Evolutionary conservation across 2,113 vertebrate species (phyloP).

Genomic region (Ptychochromis oligacanthus): DNA sequence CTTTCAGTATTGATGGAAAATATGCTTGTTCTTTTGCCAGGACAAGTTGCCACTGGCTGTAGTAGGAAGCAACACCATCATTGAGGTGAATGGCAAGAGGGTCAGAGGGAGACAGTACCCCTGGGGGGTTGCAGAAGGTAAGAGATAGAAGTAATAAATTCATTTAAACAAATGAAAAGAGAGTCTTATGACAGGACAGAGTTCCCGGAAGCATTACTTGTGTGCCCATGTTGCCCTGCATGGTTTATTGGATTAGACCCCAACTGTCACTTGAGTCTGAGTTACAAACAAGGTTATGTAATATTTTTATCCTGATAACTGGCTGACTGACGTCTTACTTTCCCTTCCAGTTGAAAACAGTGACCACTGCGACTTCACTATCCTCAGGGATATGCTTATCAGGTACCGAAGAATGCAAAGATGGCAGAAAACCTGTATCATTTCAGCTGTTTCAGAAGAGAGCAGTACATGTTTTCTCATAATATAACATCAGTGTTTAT

Average conservation of each 20-base stretch:
- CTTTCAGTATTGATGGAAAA: background rate
- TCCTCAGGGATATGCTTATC: constrained; percentile 99
- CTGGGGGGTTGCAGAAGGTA: constrained; percentile 99
- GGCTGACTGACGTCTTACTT: background rate
- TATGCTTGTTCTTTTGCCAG: constrained; percentile 60
- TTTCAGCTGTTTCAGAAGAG: background rate
- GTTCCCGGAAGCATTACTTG: background rate
- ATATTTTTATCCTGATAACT: background rate
- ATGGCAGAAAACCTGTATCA: background rate
- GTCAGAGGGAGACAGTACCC: constrained; percentile 97
- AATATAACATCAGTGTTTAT: background rate
- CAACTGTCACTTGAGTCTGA: background rate
- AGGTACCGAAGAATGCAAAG: constrained; percentile 80
- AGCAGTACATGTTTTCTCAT: background rate
- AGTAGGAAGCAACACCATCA: constrained; percentile 98
- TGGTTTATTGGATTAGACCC: background rate
- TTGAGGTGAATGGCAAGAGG: constrained; percentile 95
- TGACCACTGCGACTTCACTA: constrained; percentile 99
- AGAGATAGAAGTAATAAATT: constrained; percentile 1
- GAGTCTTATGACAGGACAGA: background rate
- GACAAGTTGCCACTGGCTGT: constrained; percentile 98
- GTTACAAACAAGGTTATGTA: background rate
- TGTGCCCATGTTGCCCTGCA: background rate
- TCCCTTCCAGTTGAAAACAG: constrained; percentile 90
- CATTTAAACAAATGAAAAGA: background rate